Conservation (phyloP, 2,888 invertebrate species). For the Cosmorhoe ocellata region DNA sequence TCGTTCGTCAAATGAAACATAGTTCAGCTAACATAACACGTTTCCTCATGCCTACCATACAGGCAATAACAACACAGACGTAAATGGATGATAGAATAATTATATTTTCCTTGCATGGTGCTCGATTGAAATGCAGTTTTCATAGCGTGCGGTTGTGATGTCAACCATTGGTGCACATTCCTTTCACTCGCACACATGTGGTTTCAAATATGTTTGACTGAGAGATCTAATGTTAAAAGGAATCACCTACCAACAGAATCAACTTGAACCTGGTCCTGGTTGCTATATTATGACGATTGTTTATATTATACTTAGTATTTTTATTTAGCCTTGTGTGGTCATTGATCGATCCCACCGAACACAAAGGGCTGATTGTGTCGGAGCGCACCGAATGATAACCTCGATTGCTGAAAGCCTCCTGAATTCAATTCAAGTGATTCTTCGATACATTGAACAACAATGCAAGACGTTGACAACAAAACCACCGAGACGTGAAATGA, state of each 20-base stretch:
- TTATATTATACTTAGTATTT: conserved; percentile 48
- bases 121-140: conserved; percentile 46
- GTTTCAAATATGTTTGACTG: conserved; percentile 34
- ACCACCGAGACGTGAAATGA: conserved; percentile 52
- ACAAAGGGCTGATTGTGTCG: conserved; percentile 16
- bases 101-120: conserved; percentile 55
- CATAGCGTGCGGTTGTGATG: conserved; percentile 28
- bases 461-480: conserved; percentile 29
- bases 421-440: conserved; percentile 6
- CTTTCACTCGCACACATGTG: conserved; percentile 35
- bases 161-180: conserved; percentile 40
- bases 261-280: conserved; percentile 50
- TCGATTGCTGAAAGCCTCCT: conserved; percentile 6
- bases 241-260: conserved; percentile 38
- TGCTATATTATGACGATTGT: conserved; percentile 47
- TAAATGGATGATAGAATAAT: conserved; percentile 46
- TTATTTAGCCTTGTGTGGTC: conserved; percentile 37
- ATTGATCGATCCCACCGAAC: conserved; percentile 34
- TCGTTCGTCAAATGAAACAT: conserved; percentile 23
- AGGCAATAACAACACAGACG: conserved; percentile 37
- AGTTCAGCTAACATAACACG: conserved; percentile 32
- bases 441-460: conserved; percentile 13
- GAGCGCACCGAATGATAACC: conserved; percentile 11
- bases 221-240: conserved; percentile 45
- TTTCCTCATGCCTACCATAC: conserved; percentile 48